Conservation (phyloP, 53 echinoderm and acorn worm species). For the Holothuria scabra region DNA sequence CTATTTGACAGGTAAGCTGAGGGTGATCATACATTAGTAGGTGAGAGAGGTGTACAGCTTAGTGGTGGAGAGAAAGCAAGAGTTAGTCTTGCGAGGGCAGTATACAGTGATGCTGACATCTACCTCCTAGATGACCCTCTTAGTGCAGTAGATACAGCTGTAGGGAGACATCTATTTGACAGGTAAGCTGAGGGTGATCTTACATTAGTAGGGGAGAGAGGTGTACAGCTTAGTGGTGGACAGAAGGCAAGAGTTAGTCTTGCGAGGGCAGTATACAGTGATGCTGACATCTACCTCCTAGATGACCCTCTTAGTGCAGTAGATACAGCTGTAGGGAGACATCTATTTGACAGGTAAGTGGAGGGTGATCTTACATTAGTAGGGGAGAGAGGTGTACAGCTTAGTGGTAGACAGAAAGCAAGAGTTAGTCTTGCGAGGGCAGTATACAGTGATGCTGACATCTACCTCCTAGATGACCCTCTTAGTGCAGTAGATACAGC, state of each 20-base stretch:
- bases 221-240: constrained; percentile 93
- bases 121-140: constrained; percentile 89
- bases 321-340: constrained; percentile 90
- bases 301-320: constrained; percentile 97
- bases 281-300: constrained; percentile 81
- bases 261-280: constrained; percentile 92
- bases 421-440: constrained; percentile 97
- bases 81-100: constrained; percentile 95
- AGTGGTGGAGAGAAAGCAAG: constrained; percentile 99
- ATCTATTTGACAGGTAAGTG: too few relatives aligned
- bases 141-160: constrained; percentile 93
- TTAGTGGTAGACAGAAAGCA: constrained; percentile 98
- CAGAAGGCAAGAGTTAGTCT: constrained; percentile 98
- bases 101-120: constrained; percentile 85
- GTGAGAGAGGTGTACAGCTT: constrained; percentile 86
- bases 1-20: too few relatives aligned
- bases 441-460: constrained; percentile 87
- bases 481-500: constrained; percentile 94
- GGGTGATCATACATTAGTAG: constrained; percentile 85
- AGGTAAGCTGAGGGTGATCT: constrained; percentile 81
- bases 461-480: constrained; percentile 86
- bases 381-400: constrained; percentile 88
- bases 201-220: constrained; percentile 91
- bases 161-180: constrained; percentile 94
- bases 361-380: constrained; percentile 86